Percentiles rank a stretch among this genome's conserved stretches.
Conservation (phyloP, 1,140 invertebrate genomes). For the Ceratina japonica region DNA sequence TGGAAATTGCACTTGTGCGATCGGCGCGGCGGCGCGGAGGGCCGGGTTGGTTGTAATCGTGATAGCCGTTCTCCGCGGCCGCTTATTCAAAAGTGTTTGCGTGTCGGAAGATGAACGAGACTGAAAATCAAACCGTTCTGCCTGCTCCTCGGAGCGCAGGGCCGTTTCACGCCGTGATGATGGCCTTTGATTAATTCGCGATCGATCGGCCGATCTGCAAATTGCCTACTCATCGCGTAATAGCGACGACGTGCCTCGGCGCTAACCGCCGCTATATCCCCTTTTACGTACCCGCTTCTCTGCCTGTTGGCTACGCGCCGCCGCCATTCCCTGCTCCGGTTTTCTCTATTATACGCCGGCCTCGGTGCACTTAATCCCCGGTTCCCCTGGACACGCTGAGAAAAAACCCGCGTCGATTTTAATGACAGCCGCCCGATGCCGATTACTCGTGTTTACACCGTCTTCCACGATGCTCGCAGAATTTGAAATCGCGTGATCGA, state of each 20-base stretch:
- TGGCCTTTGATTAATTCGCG: constrained; percentile 75
- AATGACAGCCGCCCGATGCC: not conserved
- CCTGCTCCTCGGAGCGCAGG: not conserved
- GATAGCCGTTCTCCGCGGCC: not conserved
- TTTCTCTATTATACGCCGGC: constrained; percentile 4
- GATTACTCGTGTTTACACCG: constrained; percentile 27
- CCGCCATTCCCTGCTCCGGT: not conserved
- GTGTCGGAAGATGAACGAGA: constrained; percentile 29
- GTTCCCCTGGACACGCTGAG: not conserved
- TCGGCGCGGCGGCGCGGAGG: too few relatives aligned
- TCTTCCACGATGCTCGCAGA: not conserved
- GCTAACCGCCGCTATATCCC: constrained; percentile 43
- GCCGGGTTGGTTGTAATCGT: too few relatives aligned
- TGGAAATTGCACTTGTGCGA: too few relatives aligned
- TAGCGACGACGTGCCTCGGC: constrained; percentile 69
- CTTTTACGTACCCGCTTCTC: constrained; percentile 20
- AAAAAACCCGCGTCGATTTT: not conserved
- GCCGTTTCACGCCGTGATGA: constrained; percentile 63
- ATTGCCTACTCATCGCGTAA: constrained; percentile 76
- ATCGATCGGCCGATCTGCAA: constrained; percentile 72
- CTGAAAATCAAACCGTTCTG: constrained; percentile 34
- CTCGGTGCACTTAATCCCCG: constrained; percentile 28
- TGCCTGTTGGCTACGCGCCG: constrained; percentile 13
- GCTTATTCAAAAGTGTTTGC: not conserved
- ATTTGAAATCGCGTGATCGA: not conserved